These are phyloP conservation scores for Lacanobia wlatinum DNA, from an alignment of 2,888 invertebrate species.

Conservation along the genomic window DNA sequence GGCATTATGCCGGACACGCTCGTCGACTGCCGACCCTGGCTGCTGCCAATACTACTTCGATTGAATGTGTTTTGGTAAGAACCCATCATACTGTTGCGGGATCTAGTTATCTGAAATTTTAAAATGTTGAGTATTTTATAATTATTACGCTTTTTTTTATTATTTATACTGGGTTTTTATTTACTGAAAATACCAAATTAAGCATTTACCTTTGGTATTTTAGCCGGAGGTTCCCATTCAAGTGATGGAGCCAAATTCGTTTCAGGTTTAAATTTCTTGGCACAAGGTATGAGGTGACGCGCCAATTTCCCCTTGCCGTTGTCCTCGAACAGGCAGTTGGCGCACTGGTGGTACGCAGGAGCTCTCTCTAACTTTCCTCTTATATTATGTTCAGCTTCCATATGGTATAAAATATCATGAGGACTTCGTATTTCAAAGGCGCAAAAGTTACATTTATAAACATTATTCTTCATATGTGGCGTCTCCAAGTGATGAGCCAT, in stretches of 20 bases:
- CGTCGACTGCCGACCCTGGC: conserved; percentile 71
- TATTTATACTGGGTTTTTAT: not conserved
- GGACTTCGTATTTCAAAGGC: conserved; percentile 95
- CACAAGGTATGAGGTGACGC: conserved; percentile 96
- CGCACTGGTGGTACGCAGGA: conserved; percentile 97
- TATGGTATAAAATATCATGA: conserved; percentile 97
- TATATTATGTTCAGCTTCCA: conserved; percentile 97
- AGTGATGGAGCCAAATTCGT: conserved; percentile 96
- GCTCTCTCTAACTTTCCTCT: conserved; percentile 96
- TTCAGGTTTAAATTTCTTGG: conserved; percentile 97
- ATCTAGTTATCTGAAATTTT: conserved; percentile 76
- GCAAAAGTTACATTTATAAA: conserved; percentile 97
- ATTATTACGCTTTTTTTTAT: not conserved
- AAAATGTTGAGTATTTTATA: not conserved
- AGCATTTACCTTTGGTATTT: conserved; percentile 94
- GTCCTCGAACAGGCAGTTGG: conserved; percentile 98
- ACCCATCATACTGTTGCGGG: conserved; percentile 80
- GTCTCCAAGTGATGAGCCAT: conserved; percentile 97
- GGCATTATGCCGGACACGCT: conserved; percentile 67
- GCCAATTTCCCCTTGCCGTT: conserved; percentile 97
- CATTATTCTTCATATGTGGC: conserved; percentile 97
- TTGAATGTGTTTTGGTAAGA: conserved; percentile 80
- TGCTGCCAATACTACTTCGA: conserved; percentile 83
- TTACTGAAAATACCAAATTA: not conserved
- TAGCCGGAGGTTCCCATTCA: conserved; percentile 98